Evolutionary conservation across 2,888 invertebrate genomes (phyloP).

Genomic region (Erebia ligea): DNA sequence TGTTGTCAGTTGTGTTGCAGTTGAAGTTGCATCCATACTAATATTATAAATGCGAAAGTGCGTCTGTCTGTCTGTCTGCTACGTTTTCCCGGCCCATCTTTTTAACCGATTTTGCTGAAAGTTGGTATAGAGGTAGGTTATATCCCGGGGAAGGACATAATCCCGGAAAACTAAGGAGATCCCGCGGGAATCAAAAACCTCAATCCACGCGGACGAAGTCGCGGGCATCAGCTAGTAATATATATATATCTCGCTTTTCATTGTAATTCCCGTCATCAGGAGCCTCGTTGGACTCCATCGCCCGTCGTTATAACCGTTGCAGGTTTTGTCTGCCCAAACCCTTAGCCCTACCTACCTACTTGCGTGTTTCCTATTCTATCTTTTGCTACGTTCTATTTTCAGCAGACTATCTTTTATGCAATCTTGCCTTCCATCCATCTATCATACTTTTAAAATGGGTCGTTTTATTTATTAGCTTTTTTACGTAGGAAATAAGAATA

Average conservation of each 20-base stretch:
- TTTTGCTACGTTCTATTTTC: slow-evolving; percentile 14
- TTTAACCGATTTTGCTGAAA: too few relatives aligned
- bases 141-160: too few relatives aligned
- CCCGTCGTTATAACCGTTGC: background rate
- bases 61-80: too few relatives aligned
- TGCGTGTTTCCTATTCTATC: slow-evolving; percentile 7
- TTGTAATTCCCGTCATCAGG: background rate
- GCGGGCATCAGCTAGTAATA: too few relatives aligned
- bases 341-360: background rate
- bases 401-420: slow-evolving; percentile 6
- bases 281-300: background rate
- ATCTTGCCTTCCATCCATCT: background rate
- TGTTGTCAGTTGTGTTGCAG: too few relatives aligned
- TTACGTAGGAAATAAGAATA: background rate
- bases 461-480: background rate
- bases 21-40: too few relatives aligned
- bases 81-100: too few relatives aligned
- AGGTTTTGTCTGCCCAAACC: background rate
- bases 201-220: too few relatives aligned
- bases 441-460: background rate
- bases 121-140: too few relatives aligned
- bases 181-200: too few relatives aligned
- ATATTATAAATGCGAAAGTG: too few relatives aligned
- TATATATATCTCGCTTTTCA: background rate
- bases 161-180: too few relatives aligned